Conservation (phyloP, 2,797 vertebrate species). For the Mus spretus region DNA sequence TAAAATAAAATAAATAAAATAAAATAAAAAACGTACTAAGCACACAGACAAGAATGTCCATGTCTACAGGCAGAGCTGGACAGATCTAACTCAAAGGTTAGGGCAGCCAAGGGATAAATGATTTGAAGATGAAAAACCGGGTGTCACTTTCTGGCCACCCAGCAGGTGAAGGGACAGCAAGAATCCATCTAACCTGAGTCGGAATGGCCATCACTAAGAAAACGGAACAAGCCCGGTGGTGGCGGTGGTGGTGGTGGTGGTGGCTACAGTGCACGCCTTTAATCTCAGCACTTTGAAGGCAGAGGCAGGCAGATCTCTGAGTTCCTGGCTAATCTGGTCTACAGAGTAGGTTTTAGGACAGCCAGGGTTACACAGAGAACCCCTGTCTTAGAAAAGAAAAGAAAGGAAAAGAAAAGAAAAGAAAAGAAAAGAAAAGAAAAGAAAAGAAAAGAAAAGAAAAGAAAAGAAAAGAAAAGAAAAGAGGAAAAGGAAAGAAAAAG, state of each 20-base stretch:
- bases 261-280: not conserved
- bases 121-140: not conserved
- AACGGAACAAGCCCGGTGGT: not conserved
- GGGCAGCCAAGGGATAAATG: not conserved
- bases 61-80: not conserved
- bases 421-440: rapidly evolving
- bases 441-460: rapidly evolving
- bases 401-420: rapidly evolving
- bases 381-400: not conserved
- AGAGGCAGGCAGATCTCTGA: not conserved
- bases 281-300: not conserved
- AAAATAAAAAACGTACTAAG: not conserved
- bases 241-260: not conserved
- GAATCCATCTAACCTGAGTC: not conserved
- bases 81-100: not conserved
- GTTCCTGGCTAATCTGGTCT: not conserved
- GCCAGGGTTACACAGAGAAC: not conserved
- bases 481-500: rapidly evolving
- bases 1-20: not conserved
- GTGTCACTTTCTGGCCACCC: not conserved
- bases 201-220: not conserved
- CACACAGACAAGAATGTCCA: not conserved
- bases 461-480: rapidly evolving
- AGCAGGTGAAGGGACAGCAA: not conserved
- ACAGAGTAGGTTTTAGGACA: not conserved